phyloP scores from a whole-genome alignment of 2,888 invertebrate genomes.

The Troglohyphantes excavatus region DNA sequence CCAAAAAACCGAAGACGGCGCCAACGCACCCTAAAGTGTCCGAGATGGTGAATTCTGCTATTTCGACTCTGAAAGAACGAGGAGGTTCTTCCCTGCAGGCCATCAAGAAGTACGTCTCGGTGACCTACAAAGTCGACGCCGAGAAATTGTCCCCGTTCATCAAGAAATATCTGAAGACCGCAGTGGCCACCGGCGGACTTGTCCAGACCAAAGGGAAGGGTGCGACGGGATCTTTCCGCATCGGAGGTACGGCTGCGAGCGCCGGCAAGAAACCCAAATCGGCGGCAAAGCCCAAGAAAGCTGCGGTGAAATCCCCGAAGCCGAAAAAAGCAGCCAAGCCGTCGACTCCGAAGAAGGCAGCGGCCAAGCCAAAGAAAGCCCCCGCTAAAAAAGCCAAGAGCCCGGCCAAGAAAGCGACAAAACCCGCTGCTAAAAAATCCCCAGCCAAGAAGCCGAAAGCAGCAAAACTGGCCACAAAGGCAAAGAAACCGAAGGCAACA shows the following conservation, averaged over 20 bases:
- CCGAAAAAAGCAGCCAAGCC: conserved; percentile 71
- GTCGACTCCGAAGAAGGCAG: conserved; percentile 11
- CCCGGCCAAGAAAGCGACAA: conserved; percentile 76
- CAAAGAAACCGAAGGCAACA: conserved; percentile 76
- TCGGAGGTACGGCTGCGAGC: conserved; percentile 73
- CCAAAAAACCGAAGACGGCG: conserved; percentile 81
- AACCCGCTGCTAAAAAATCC: conserved; percentile 39
- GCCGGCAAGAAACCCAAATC: conserved; percentile 58
- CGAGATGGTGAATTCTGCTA: conserved; percentile 86
- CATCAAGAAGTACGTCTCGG: conserved; percentile 87
- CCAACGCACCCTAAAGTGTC: conserved; percentile 85
- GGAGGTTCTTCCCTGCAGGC: conserved; percentile 86
- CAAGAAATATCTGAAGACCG: conserved; percentile 85
- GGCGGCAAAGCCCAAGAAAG: conserved; percentile 65
- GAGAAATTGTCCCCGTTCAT: conserved; percentile 85
- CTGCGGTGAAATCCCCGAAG: conserved; percentile 52
- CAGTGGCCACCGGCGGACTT: conserved; percentile 84
- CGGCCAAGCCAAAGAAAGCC: conserved; percentile 13
- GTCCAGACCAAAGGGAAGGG: conserved; percentile 82
- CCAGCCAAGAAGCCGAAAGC: conserved; percentile 65
- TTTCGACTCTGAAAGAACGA: conserved; percentile 82
- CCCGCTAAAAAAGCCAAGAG: conserved; percentile 34
- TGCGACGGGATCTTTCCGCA: conserved; percentile 81
- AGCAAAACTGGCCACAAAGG: conserved; percentile 71
- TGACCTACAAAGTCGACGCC: conserved; percentile 85